A percentile compares a stretch with the other conserved stretches of the same genome.
Conservation (phyloP, 2,797 vertebrate species). For the Sebastiscus tertius region DNA sequence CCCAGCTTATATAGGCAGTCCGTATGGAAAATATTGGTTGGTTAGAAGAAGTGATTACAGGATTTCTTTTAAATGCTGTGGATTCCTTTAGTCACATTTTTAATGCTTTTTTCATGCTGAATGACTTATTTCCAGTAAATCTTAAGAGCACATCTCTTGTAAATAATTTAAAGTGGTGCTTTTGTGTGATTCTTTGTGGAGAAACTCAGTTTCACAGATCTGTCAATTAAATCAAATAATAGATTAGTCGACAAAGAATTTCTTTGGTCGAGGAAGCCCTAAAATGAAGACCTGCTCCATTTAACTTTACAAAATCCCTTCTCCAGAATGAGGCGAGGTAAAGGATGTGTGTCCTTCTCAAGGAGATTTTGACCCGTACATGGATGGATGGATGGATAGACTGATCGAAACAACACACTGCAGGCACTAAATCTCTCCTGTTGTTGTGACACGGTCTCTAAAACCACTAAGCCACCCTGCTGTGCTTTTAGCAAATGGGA, state of each 20-base stretch:
- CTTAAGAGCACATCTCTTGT: too few relatives aligned
- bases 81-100: too few relatives aligned
- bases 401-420: constrained; percentile 37
- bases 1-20: too few relatives aligned
- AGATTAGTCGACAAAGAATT: not conserved
- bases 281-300: constrained; percentile 52
- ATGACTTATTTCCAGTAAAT: too few relatives aligned
- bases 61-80: too few relatives aligned
- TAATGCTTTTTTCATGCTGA: too few relatives aligned
- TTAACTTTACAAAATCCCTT: constrained; percentile 42
- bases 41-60: too few relatives aligned
- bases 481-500: constrained; percentile 41
- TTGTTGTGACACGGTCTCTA: constrained; percentile 43
- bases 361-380: constrained; percentile 35
- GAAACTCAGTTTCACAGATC: not conserved
- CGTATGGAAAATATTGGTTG: too few relatives aligned
- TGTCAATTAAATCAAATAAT: not conserved
- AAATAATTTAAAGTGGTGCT: too few relatives aligned
- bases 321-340: constrained; percentile 17
- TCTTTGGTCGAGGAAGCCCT: not conserved
- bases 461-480: constrained; percentile 27
- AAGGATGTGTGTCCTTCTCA: constrained; percentile 38
- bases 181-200: too few relatives aligned
- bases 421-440: constrained; percentile 36
- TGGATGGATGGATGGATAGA: constrained; percentile 34